Conservation (phyloP, 2,797 vertebrate genomes). For the Enteromius radiatus region DNA sequence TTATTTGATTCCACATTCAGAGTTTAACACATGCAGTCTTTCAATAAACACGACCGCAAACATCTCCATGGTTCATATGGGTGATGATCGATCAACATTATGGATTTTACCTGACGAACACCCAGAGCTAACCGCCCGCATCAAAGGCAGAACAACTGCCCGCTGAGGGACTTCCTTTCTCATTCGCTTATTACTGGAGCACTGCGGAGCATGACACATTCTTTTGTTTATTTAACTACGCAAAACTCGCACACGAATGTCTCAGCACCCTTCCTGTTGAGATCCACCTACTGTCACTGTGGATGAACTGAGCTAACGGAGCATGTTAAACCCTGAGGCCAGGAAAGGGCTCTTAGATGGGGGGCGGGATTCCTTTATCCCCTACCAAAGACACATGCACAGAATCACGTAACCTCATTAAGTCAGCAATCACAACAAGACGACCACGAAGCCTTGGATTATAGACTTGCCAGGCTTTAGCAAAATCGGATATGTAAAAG, state of each 20-base stretch:
- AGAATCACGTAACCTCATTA: constrained; percentile 47
- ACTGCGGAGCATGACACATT: constrained; percentile 36
- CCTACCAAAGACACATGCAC: constrained; percentile 32
- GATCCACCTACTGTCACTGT: constrained; percentile 23
- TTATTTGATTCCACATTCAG: not conserved
- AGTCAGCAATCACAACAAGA: constrained; percentile 35
- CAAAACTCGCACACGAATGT: constrained; percentile 16
- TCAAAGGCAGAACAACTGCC: constrained; percentile 33
- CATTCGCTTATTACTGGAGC: constrained; percentile 35
- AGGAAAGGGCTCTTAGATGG: constrained; percentile 46
- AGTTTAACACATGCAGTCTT: not conserved
- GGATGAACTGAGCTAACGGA: constrained; percentile 36
- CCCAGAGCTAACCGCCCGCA: constrained; percentile 11
- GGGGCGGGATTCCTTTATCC: constrained; percentile 23
- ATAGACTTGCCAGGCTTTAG: not conserved
- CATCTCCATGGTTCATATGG: not conserved
- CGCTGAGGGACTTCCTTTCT: constrained; percentile 36
- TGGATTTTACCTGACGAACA: constrained; percentile 38
- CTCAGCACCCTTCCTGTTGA: constrained; percentile 23
- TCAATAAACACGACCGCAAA: not conserved
- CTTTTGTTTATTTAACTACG: constrained; percentile 39
- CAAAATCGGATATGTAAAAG: not conserved
- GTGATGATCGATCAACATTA: constrained; percentile 8
- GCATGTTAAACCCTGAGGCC: constrained; percentile 37
- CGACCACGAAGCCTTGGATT: not conserved